Conservation (phyloP, 2,888 invertebrate genomes). For the Oxyteleia sp. region DNA sequence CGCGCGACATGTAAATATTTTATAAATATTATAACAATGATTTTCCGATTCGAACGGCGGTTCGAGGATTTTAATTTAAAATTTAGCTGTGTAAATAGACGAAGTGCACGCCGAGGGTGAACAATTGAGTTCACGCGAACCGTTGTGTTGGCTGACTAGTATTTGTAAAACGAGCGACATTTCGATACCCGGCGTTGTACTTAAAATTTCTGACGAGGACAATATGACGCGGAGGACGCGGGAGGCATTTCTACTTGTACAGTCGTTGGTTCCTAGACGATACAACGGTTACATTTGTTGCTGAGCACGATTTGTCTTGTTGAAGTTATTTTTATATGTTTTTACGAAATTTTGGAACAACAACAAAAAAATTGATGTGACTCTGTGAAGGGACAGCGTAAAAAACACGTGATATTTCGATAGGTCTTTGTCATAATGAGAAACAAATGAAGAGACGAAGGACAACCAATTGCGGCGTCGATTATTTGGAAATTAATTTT, state of each 20-base stretch:
- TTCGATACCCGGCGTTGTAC: constrained; percentile 54
- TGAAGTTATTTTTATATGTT: constrained; percentile 69
- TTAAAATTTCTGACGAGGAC: constrained; percentile 66
- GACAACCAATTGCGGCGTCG: constrained; percentile 14
- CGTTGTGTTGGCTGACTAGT: constrained; percentile 32
- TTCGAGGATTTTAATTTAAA: no score
- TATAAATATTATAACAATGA: constrained; percentile 30
- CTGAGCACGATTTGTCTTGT: constrained; percentile 61
- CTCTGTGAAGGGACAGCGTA: constrained; percentile 23
- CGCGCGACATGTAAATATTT: constrained; percentile 64
- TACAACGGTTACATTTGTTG: constrained; percentile 62
- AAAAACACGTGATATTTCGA: constrained; percentile 35
- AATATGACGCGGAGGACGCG: constrained; percentile 49
- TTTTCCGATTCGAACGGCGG: constrained; percentile 20
- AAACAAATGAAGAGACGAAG: neutral
- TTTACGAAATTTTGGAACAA: constrained; percentile 56
- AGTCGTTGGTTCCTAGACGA: constrained; percentile 66
- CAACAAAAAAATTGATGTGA: constrained; percentile 36
- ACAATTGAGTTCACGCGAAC: no score
- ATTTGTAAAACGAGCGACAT: constrained; percentile 21
- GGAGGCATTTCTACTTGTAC: constrained; percentile 65
- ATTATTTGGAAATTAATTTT: constrained; percentile 19
- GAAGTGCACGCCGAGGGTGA: no score
- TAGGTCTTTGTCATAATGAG: constrained; percentile 17
- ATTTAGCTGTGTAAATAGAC: no score